Evolutionary conservation across 2,888 invertebrate species (phyloP), one percentile per base, ranked within the genome.

Genomic region (Nemotelus pantherinus): DNA sequence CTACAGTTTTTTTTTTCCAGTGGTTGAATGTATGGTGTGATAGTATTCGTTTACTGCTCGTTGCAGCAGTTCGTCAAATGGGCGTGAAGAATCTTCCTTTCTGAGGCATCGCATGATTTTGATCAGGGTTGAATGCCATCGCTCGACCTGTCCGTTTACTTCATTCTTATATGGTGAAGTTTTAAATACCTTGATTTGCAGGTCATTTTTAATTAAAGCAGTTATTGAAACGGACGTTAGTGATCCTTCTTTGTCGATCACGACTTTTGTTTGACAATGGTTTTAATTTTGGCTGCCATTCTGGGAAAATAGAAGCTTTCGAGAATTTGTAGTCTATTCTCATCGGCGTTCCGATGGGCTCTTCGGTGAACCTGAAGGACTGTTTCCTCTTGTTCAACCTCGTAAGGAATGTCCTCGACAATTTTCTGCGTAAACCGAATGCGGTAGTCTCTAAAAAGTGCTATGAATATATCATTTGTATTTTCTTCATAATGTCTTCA

Each of bases 331-430:
- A 67, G n/a, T 67, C 65, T 50, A 47, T 80, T 80, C 58, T 78
- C 78, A 53, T 67, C 48, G 2, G 77, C 76, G 48, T 79, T 79
- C 7, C 77, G 63, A 74, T 79, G 79, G n/a, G 78, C 78, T 77
- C 80, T 64, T 53, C 60, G 76, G 45, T 80, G 77, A 7, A 68
- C 74, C 7, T 67, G 9, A 47, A 78, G 76, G 48, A 79, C 78
- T 58, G 74, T 79, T 45, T 78, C 77, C n/a, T 68, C 64, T 57
- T 79, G 78, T 64, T 76, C 65, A 10, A 1, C 41, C 60, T 78
- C 77, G 57, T 72, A 74, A 2, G 55, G 44, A 7, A 79, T n/a
- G 41, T 80, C 77, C 65, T 77, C 71, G 2, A 79, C 78, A 39
- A 64, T n/a, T 9, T 71, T 78, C 47, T 25, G 25, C 25, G 25